Conservation (phyloP, 2,888 invertebrate species). For the Caenorhabditis sp. region DNA sequence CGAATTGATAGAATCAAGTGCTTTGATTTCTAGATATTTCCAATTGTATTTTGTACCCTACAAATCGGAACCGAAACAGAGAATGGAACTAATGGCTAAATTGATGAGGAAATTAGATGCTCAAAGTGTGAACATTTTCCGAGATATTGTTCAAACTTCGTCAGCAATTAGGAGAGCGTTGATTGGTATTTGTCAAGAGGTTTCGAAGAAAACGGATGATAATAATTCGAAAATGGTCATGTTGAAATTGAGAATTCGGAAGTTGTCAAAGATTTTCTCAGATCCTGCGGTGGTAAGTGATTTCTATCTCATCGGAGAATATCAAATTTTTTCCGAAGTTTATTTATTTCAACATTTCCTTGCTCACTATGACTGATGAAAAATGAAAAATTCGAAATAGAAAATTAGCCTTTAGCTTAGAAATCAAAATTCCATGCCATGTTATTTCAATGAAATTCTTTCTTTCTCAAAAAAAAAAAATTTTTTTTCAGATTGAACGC, state of each 20-base stretch:
- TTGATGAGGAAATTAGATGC: conserved; percentile 25
- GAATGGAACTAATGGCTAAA: conserved; percentile 35
- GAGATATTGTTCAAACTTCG: conserved; percentile 26
- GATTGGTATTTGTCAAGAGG: conserved; percentile 14
- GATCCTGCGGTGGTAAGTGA: conserved; percentile 13
- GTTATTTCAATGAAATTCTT: neutral
- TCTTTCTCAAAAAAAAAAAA: neutral
- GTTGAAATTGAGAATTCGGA: conserved; percentile 28
- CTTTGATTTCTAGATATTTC: conserved; percentile 36
- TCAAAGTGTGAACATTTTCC: conserved; percentile 30
- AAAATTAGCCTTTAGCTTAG: too few relatives aligned
- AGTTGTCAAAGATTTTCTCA: conserved; percentile 22
- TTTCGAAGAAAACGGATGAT: neutral
- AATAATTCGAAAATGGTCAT: neutral
- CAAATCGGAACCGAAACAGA: conserved; percentile 14
- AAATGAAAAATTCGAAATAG: conserved; percentile 1
- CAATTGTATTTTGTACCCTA: conserved; percentile 36
- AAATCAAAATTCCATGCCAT: too few relatives aligned
- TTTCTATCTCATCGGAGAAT: too few relatives aligned
- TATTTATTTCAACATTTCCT: too few relatives aligned
- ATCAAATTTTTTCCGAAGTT: too few relatives aligned
- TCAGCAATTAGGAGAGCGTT: conserved; percentile 28
- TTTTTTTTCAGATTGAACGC: conserved; percentile 16
- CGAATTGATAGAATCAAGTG: conserved; percentile 19
- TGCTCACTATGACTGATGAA: too few relatives aligned